Conservation (phyloP, 2,797 vertebrate genomes). For the Eurystomus glaucurus region DNA sequence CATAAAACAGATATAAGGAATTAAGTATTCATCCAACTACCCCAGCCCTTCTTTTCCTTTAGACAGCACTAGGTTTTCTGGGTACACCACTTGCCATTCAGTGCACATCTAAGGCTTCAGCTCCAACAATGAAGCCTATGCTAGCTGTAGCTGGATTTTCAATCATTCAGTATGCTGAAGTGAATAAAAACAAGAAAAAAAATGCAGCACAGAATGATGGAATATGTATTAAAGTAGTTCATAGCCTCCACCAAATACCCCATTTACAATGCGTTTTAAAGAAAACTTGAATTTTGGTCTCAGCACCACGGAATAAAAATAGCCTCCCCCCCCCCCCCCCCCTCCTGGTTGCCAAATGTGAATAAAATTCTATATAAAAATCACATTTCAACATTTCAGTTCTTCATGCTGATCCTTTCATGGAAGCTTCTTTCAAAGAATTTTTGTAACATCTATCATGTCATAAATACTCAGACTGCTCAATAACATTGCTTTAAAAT, state of each 20-base stretch:
- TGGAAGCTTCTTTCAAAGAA: neutral
- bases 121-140: slow-evolving; percentile 46
- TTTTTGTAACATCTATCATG: neutral
- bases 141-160: slow-evolving; percentile 66
- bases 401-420: neutral
- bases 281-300: slow-evolving; percentile 58
- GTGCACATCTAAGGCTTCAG: slow-evolving; percentile 57
- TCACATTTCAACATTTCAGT: neutral
- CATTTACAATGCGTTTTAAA: slow-evolving; percentile 54
- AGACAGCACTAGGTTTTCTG: slow-evolving; percentile 38
- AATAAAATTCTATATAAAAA: slow-evolving; percentile 47
- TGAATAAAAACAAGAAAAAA: slow-evolving; percentile 58
- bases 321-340: neutral
- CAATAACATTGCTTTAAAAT: neutral
- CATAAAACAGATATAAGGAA: slow-evolving; percentile 69
- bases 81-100: slow-evolving; percentile 65
- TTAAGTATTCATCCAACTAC: slow-evolving; percentile 55
- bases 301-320: slow-evolving; percentile 40
- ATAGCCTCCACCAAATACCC: slow-evolving; percentile 47
- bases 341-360: slow-evolving; percentile 42
- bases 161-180: slow-evolving; percentile 51
- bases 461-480: neutral
- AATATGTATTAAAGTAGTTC: slow-evolving; percentile 52
- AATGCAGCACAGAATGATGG: slow-evolving; percentile 11
- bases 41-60: slow-evolving; percentile 12